A percentile compares a stretch with the other conserved stretches of the same genome.
These are phyloP conservation scores for Coranthus polyacanthus DNA, from an alignment of 2,797 vertebrate genomes.

Conservation along the genomic window DNA sequence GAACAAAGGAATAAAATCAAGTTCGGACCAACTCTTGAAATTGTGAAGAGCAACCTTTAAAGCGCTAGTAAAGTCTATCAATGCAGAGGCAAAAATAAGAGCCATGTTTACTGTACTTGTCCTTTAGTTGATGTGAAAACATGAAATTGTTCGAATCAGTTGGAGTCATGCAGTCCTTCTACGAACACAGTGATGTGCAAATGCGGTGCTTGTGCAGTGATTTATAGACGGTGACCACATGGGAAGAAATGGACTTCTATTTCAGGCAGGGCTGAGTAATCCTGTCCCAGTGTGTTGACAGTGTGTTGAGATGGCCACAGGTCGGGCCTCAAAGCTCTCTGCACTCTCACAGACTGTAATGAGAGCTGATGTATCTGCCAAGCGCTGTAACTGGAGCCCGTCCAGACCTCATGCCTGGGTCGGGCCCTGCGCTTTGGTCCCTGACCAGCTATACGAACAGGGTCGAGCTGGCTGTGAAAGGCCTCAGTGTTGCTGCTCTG, in stretches of 20 bases:
- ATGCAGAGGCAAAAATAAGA: not conserved
- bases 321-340: slow-evolving; percentile 6
- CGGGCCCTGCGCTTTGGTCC: slow-evolving; percentile 31
- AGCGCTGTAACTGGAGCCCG: slow-evolving; percentile 44
- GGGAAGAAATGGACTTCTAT: slow-evolving; percentile 22
- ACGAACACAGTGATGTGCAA: not conserved
- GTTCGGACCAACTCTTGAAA: no score
- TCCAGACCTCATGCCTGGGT: slow-evolving; percentile 46
- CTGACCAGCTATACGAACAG: slow-evolving; percentile 6
- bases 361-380: slow-evolving; percentile 48
- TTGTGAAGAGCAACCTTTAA: no score
- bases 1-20: no score
- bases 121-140: not conserved
- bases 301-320: slow-evolving; percentile 13
- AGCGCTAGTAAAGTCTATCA: no score
- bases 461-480: slow-evolving; percentile 63
- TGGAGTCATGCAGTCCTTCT: not conserved
- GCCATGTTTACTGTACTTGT: not conserved
- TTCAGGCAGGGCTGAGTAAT: slow-evolving; percentile 35
- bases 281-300: slow-evolving; percentile 30
- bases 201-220: not conserved
- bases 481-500: slow-evolving; percentile 61
- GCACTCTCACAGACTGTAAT: slow-evolving; percentile 39
- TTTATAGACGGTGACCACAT: not conserved
- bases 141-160: not conserved